Evolutionary conservation across 2,113 vertebrate species (phyloP).

Genomic region (Clarias magur): DNA sequence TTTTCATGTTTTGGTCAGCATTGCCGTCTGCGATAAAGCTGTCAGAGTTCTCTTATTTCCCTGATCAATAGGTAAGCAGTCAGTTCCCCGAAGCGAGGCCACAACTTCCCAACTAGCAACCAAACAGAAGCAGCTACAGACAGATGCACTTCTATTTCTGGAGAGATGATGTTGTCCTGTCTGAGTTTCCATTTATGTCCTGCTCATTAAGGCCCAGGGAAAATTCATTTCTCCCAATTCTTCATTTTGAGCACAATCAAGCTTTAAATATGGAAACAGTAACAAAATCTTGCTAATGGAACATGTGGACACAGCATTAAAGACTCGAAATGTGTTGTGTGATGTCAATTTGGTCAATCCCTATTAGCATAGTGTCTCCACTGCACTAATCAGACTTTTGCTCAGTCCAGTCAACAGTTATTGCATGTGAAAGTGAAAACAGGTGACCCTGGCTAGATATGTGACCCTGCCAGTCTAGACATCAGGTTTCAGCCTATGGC

Average conservation of each 20-base stretch:
- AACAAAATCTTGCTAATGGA: constrained; percentile 6
- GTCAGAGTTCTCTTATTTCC: constrained; percentile 44
- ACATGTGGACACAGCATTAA: constrained; percentile 29
- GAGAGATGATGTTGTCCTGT: background rate
- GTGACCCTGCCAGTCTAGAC: background rate
- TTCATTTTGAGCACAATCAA: background rate
- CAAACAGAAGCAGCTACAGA: constrained; percentile 37
- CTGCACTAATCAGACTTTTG: background rate
- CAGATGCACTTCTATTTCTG: constrained; percentile 33
- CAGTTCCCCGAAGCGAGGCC: constrained; percentile 42
- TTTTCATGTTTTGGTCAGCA: constrained; percentile 30
- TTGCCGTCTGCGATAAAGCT: constrained; percentile 24
- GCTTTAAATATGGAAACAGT: constrained; percentile 7
- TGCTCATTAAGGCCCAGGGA: constrained; percentile 3
- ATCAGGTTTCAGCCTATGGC: background rate
- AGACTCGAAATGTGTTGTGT: background rate
- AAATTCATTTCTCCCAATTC: background rate
- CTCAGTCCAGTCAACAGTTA: background rate
- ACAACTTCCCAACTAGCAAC: constrained; percentile 27
- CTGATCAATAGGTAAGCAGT: constrained; percentile 47
- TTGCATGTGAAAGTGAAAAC: background rate
- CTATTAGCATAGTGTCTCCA: background rate
- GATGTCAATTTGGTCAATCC: background rate
- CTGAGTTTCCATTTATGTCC: constrained; percentile 16
- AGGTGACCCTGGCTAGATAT: background rate